These are phyloP conservation scores for Drymodes brunneopygia DNA, from an alignment of 2,113 vertebrate species.

Conservation along the genomic window DNA sequence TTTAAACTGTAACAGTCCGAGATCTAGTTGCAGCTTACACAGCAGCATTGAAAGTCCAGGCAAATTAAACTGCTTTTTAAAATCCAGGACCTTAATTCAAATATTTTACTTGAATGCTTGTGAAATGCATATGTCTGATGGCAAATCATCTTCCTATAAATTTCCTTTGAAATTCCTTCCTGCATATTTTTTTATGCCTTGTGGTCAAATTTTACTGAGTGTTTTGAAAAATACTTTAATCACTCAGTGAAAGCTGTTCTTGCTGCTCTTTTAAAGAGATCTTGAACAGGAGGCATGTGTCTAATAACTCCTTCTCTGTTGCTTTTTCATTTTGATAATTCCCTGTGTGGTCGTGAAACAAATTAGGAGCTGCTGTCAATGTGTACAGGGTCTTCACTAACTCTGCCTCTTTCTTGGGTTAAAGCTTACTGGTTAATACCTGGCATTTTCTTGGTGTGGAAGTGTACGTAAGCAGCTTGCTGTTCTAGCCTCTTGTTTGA, in stretches of 20 bases:
- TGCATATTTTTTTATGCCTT: background rate
- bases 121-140: background rate
- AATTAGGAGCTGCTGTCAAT: background rate
- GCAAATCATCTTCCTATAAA: background rate
- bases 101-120: background rate
- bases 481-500: background rate
- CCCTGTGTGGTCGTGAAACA: background rate
- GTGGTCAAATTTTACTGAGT: background rate
- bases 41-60: background rate
- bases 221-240: background rate
- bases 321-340: background rate
- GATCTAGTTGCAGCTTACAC: background rate
- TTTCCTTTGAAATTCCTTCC: background rate
- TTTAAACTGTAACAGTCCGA: background rate
- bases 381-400: background rate
- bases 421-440: background rate
- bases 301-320: background rate
- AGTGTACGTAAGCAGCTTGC: background rate
- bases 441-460: background rate
- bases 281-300: background rate
- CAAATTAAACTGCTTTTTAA: background rate
- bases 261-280: background rate
- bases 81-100: background rate
- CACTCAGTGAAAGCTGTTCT: background rate
- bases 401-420: background rate